Evolutionary conservation across 2,888 invertebrate genomes (phyloP).

Genomic region (Drosophila picticornis): DNA sequence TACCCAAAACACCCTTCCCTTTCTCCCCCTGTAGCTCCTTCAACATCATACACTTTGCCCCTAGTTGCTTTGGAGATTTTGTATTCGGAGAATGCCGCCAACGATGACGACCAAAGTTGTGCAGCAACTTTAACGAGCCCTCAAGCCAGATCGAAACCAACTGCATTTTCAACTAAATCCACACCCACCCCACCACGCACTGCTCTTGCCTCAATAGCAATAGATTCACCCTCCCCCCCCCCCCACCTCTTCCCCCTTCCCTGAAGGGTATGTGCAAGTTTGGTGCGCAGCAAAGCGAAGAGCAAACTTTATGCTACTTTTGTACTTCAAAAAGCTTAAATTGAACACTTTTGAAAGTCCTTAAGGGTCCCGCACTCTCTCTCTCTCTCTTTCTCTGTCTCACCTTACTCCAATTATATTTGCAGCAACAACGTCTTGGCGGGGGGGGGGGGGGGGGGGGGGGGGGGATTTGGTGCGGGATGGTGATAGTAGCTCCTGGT

Average conservation of each 20-base stretch:
- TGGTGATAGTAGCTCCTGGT: conserved; percentile 28
- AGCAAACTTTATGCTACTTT: conserved; percentile 76
- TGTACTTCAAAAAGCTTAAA: conserved; percentile 75
- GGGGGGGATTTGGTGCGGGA: too few species aligned
- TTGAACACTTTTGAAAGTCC: conserved; percentile 79
- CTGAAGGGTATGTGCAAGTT: conserved; percentile 51
- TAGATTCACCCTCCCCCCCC: background rate
- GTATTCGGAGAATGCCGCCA: conserved; percentile 47
- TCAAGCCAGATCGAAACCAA: background rate
- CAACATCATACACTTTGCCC: background rate
- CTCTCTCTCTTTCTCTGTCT: background rate
- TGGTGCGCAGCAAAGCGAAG: conserved; percentile 62
- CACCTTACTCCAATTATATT: conserved; percentile 47
- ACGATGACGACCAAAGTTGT: conserved; percentile 57
- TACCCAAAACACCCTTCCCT: background rate
- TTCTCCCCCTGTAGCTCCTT: background rate
- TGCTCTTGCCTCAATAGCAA: background rate
- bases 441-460: background rate
- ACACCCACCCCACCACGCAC: background rate
- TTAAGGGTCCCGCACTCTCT: conserved; percentile 56
- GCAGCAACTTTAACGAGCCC: conserved; percentile 64
- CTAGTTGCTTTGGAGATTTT: conserved; percentile 26
- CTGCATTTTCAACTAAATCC: background rate
- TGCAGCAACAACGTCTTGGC: conserved; percentile 7
- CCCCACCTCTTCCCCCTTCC: background rate